Evolutionary conservation across 2,113 vertebrate genomes (phyloP).

Genomic region (Channa argus): DNA sequence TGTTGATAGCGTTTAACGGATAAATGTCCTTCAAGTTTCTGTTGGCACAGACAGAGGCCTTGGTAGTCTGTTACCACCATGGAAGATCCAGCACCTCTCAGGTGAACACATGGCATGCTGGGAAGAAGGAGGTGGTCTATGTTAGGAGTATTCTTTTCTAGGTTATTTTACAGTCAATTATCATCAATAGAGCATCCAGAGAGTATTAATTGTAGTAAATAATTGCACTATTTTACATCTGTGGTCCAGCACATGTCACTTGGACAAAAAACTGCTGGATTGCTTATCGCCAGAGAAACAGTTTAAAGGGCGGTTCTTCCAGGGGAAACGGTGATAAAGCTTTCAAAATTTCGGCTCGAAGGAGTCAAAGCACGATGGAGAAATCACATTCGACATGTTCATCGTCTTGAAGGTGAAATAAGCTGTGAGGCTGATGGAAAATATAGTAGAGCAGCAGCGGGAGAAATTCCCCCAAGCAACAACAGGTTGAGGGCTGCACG

Average conservation of each 20-base stretch:
- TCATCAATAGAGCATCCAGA: constrained; percentile 27
- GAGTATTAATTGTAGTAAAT: constrained; percentile 34
- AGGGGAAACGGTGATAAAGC: not conserved
- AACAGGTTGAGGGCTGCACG: not conserved
- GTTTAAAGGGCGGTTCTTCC: constrained; percentile 3
- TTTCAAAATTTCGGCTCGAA: constrained; percentile 3
- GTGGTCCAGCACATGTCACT: not conserved
- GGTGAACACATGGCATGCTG: constrained; percentile 51
- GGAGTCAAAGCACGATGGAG: not conserved
- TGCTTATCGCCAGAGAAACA: not conserved
- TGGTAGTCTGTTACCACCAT: constrained; percentile 35
- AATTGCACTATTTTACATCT: constrained; percentile 51
- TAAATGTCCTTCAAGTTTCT: not conserved
- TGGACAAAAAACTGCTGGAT: constrained; percentile 5
- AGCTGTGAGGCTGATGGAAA: constrained; percentile 48
- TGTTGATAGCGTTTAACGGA: not conserved
- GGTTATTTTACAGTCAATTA: constrained; percentile 34
- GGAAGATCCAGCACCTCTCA: constrained; percentile 20
- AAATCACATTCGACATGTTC: constrained; percentile 16
- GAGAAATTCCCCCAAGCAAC: constrained; percentile 1
- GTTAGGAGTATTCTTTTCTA: constrained; percentile 25
- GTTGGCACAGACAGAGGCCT: constrained; percentile 19
- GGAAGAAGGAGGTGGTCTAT: constrained; percentile 18
- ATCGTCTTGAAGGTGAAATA: constrained; percentile 1
- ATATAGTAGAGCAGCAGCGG: constrained; percentile 21